Percentiles rank a stretch among this genome's conserved stretches.
phyloP scores from a whole-genome alignment of 2,888 invertebrate genomes.

The Lissonota sp. region DNA sequence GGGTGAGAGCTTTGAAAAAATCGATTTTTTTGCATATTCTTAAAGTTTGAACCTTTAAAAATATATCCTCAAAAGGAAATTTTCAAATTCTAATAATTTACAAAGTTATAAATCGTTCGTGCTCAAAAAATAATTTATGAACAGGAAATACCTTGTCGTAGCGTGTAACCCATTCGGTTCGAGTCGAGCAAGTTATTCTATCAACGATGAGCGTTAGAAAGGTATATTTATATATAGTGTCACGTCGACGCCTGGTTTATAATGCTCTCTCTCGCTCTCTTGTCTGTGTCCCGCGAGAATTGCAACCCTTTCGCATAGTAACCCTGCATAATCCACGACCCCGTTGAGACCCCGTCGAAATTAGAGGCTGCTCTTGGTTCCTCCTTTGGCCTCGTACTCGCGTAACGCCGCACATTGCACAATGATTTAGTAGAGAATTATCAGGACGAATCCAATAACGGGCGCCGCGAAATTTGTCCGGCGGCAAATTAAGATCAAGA shows the following conservation, averaged over 20 bases:
- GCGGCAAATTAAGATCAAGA: conserved; percentile 80
- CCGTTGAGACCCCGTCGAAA: conserved; percentile 79
- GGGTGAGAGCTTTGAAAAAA: no score
- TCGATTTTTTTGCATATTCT: no score
- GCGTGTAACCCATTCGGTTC: conserved; percentile 39
- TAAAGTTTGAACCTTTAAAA: no score
- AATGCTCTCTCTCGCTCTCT: background rate
- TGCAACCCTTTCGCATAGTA: conserved; percentile 80
- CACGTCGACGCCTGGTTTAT: conserved; percentile 75
- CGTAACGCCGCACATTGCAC: conserved; percentile 48
- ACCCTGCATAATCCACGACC: conserved; percentile 79
- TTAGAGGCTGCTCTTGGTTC: conserved; percentile 76
- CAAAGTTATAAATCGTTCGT: background rate
- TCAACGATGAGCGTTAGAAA: conserved; percentile 66
- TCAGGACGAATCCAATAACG: conserved; percentile 82
- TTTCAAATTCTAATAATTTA: no score
- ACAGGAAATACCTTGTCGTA: conserved; percentile 36
- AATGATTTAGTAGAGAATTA: conserved; percentile 82
- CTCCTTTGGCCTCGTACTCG: conserved; percentile 57
- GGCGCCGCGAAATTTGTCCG: conserved; percentile 76
- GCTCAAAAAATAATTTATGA: conserved; percentile 18
- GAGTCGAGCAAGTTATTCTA: conserved; percentile 70
- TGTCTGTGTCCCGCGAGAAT: conserved; percentile 77
- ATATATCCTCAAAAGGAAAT: no score
- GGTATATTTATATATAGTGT: conserved; percentile 72